Evolutionary conservation across 2,797 vertebrate species (phyloP), one percentile per base, ranked within the genome.

Genomic region (Toxotes lorentzi): DNA sequence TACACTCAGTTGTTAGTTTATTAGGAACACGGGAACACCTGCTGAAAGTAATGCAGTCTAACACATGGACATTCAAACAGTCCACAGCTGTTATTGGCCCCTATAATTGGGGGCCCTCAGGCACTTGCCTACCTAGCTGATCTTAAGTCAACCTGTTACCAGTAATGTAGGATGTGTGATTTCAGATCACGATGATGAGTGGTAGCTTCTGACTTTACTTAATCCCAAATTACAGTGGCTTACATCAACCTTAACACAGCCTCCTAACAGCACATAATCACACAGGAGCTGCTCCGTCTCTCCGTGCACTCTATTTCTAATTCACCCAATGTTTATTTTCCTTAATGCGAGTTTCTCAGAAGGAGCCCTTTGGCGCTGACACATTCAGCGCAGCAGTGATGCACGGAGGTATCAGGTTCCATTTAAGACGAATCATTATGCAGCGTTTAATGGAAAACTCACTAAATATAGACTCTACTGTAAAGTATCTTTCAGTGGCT

Each of bases 401-500:
- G 60, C 79, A 69, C 78, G 32, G 50, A 70, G 43, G 56, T 63
- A 73, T 88, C 67, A 48, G 27, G 34, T 87, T 88, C 30, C 64
- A 84, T 85, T 78, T 51, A 70, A 76, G 65, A 77, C 24, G 48
- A 78, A 66, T 84, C 50, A 74, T 83, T 80, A 70, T 59, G 69
- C 45, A 47, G 69, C 30, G 61, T 66, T 80, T 73, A 66, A 84
- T 79, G 81, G 79, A 90, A 89, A 89, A 70, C 21, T 65, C 62
- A 60, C 71, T 68, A 73, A 71, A 77, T 67, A 70, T 78, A 86
- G 80, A 65, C 69, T 85, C 27, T 62, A 54, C 56, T 86, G 76
- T 80, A 35, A 70, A 82, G 73, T 41, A 65, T 85, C 76, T 62
- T 65, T 76, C 80, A 72, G 24, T 76, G 78, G 51, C 71, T 76